Evolutionary conservation across 2,888 invertebrate species (phyloP).

Genomic region (Brachylomia viminalis): DNA sequence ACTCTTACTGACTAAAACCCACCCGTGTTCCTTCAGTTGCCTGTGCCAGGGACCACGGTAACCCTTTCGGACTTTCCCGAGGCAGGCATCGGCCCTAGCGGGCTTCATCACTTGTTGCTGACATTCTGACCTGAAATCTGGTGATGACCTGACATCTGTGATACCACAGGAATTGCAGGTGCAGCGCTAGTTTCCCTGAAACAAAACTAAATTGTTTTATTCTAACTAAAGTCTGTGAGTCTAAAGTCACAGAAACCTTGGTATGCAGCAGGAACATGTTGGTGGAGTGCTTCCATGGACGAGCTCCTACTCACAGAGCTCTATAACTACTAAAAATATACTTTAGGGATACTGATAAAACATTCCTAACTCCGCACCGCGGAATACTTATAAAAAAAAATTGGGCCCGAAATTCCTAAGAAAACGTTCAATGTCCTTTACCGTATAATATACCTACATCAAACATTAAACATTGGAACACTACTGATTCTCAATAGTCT

Average conservation of each 20-base stretch:
- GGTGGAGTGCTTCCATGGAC: background rate
- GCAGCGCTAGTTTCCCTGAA: background rate
- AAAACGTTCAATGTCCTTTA: background rate
- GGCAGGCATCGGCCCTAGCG: too few species aligned
- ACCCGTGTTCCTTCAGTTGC: too few species aligned
- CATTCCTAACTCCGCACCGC: background rate
- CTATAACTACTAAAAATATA: background rate
- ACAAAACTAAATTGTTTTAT: background rate
- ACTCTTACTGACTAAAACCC: too few species aligned
- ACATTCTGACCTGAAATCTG: too few species aligned
- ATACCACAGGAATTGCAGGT: background rate
- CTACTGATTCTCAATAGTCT: slow-evolving; percentile 26
- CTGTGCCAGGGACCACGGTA: too few species aligned
- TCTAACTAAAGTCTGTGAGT: too few species aligned
- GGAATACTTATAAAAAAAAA: too few species aligned
- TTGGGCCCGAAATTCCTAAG: background rate
- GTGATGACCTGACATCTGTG: too few species aligned
- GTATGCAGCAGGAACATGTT: background rate
- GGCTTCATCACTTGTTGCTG: too few species aligned
- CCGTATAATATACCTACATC: background rate
- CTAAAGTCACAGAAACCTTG: background rate
- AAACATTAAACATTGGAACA: slow-evolving; percentile 19
- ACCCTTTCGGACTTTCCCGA: too few species aligned
- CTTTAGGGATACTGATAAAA: background rate
- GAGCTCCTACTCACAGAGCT: background rate